Conservation (phyloP, 2,113 vertebrate species). For the Cheilinus undulatus region DNA sequence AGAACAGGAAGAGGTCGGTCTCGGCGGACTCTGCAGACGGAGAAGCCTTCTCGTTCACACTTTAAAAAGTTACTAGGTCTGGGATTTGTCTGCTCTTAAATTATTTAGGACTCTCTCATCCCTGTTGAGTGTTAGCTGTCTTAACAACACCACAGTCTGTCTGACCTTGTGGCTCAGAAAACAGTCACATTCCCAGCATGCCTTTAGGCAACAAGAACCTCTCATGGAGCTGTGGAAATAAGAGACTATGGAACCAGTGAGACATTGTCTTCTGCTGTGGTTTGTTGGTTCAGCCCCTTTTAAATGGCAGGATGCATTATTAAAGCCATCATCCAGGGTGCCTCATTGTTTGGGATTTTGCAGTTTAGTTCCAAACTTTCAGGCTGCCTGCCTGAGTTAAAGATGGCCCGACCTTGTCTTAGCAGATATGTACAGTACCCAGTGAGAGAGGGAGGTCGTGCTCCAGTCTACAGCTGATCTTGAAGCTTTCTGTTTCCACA, state of each 20-base stretch:
- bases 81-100: constrained; percentile 60
- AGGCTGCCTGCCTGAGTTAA: no score
- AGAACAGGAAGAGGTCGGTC: constrained; percentile 7
- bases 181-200: constrained; percentile 38
- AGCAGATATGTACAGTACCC: no score
- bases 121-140: constrained; percentile 37
- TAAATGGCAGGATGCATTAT: no score
- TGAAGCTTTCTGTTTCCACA: no score
- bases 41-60: constrained; percentile 37
- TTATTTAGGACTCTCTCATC: constrained; percentile 47
- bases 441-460: no score
- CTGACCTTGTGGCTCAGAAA: constrained; percentile 61
- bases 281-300: neutral
- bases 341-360: no score
- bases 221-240: constrained; percentile 34
- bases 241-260: constrained; percentile 4
- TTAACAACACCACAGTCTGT: constrained; percentile 31
- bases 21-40: constrained; percentile 15
- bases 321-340: no score
- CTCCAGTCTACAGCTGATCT: no score
- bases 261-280: neutral
- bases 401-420: no score
- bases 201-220: constrained; percentile 41
- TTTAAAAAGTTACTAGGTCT: constrained; percentile 60
- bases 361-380: no score